Conservation (phyloP, 2,888 invertebrate species). For the Neoascia interrupta region DNA sequence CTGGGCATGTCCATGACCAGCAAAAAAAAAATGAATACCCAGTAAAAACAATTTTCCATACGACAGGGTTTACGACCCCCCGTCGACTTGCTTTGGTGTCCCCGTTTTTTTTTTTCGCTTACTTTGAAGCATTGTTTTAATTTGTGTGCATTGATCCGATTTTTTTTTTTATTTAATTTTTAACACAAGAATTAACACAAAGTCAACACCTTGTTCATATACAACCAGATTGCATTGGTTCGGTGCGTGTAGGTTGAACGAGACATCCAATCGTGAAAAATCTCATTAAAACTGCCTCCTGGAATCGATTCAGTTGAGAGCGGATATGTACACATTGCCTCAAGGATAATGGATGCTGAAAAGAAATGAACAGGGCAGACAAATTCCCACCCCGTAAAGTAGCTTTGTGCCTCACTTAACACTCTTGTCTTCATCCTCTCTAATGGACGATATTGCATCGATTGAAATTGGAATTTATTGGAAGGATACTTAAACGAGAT, state of each 20-base stretch:
- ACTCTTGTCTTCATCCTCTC: slow-evolving; percentile 16
- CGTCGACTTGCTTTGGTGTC: slow-evolving; percentile 39
- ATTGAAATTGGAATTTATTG: slow-evolving; percentile 30
- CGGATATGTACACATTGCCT: slow-evolving; percentile 55
- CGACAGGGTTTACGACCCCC: slow-evolving; percentile 45
- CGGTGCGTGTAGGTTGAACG: background rate
- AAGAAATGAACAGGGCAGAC: background rate
- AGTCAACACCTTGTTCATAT: slow-evolving; percentile 55
- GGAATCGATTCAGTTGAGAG: background rate
- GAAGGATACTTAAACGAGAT: background rate
- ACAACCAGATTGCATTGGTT: slow-evolving; percentile 31
- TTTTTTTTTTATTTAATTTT: slow-evolving; percentile 33
- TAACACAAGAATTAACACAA: slow-evolving; percentile 44
- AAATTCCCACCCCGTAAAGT: background rate
- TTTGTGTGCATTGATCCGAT: slow-evolving; percentile 62
- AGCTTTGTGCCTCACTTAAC: slow-evolving; percentile 19
- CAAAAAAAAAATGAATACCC: background rate
- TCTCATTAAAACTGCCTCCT: slow-evolving; percentile 21
- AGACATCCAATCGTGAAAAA: slow-evolving; percentile 14
- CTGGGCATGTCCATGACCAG: background rate
- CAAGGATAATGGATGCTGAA: slow-evolving; percentile 19
- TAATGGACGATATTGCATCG: slow-evolving; percentile 24
- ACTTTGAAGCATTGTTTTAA: slow-evolving; percentile 24
- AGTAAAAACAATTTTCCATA: slow-evolving; percentile 36
- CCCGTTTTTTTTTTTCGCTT: background rate